Evolutionary conservation across 1,140 invertebrate species (phyloP).

Genomic region (Lepidurus arcticus): DNA sequence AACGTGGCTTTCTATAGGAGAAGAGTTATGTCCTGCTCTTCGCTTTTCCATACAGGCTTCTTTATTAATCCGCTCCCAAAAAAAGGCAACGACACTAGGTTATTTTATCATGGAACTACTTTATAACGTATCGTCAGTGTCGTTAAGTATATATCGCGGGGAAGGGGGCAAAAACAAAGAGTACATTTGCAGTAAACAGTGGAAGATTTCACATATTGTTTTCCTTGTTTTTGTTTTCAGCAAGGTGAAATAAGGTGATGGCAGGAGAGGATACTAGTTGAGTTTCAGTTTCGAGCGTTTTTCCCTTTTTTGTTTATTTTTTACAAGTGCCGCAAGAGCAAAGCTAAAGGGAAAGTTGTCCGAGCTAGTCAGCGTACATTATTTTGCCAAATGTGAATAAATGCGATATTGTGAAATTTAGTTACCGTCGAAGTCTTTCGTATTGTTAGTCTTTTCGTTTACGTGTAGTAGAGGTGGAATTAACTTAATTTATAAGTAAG

Average conservation of each 20-base stretch:
- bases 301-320: background rate
- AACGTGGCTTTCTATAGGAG: slow-evolving; percentile 18
- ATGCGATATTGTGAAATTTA: slow-evolving; percentile 20
- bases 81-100: background rate
- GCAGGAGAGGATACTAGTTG: background rate
- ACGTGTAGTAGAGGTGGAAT: no score
- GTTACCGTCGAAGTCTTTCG: no score
- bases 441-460: no score
- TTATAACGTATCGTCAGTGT: background rate
- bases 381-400: slow-evolving; percentile 22
- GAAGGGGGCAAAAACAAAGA: background rate
- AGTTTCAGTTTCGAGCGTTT: background rate
- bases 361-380: slow-evolving; percentile 21
- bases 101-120: background rate
- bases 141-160: background rate
- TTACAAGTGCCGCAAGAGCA: background rate
- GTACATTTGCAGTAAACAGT: background rate
- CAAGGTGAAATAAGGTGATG: background rate
- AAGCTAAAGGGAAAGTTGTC: background rate
- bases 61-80: background rate
- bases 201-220: background rate
- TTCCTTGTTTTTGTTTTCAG: background rate
- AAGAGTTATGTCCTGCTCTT: slow-evolving; percentile 7
- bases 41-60: slow-evolving; percentile 6
- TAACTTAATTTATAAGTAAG: no score